Evolutionary conservation across 2,113 vertebrate genomes (phyloP).

Genomic region (Psilopogon haemacephalus): DNA sequence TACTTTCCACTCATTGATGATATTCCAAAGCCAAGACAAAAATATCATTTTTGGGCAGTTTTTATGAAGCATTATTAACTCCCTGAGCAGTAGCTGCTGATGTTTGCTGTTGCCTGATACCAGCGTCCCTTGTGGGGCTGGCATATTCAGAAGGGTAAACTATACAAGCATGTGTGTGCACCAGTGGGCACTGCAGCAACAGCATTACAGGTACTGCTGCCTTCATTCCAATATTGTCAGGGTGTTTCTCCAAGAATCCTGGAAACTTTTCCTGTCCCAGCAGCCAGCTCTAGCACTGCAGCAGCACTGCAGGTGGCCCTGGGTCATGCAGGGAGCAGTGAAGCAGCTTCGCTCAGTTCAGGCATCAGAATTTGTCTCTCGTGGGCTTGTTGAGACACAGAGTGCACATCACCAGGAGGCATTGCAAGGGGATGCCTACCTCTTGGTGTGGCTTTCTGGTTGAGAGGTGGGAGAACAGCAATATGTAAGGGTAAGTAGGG

Average conservation of each 20-base stretch:
- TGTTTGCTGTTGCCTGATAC: background rate
- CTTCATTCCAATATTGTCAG: background rate
- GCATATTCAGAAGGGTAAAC: background rate
- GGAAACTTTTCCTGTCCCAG: background rate
- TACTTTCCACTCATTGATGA: background rate
- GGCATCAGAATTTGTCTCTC: background rate
- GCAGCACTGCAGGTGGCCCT: background rate
- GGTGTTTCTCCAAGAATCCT: background rate
- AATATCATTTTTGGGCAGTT: background rate
- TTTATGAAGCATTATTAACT: background rate
- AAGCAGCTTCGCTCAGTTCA: background rate
- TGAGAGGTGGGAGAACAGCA: background rate
- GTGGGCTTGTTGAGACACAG: background rate
- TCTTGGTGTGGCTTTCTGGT: background rate
- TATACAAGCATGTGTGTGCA: background rate
- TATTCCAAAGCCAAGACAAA: background rate
- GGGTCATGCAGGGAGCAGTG: background rate
- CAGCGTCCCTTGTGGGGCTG: accelerated
- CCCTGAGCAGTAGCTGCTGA: background rate
- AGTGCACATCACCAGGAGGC: accelerated
- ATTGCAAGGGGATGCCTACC: background rate
- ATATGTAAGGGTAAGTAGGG: background rate
- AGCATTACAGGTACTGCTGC: background rate
- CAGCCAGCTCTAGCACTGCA: too few relatives aligned
- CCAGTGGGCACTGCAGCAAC: too few relatives aligned